These are phyloP conservation scores for Podarcis lilfordi DNA, from an alignment of 2,797 vertebrate genomes.

Conservation along the genomic window DNA sequence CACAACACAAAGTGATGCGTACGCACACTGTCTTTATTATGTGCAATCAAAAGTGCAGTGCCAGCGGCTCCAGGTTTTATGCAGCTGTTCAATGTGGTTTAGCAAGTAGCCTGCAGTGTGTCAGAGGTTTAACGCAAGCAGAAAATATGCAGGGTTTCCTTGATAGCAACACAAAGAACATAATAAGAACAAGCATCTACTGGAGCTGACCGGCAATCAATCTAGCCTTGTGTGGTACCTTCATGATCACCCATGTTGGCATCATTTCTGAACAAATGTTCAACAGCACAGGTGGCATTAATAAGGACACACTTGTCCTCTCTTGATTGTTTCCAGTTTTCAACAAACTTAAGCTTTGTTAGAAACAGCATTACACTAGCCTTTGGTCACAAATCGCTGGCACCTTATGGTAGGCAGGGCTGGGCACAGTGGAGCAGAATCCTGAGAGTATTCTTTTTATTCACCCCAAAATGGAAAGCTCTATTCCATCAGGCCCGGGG, in stretches of 20 bases:
- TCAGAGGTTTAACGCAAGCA: conserved; percentile 6
- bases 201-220: not conserved
- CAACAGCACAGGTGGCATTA: not conserved
- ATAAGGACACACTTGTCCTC: not conserved
- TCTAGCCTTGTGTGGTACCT: not conserved
- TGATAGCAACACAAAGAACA: not conserved
- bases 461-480: too few relatives aligned
- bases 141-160: conserved; percentile 8
- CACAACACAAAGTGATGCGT: conserved; percentile 6
- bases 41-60: conserved; percentile 23
- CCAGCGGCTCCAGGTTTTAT: conserved; percentile 19
- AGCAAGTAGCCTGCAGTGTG: conserved; percentile 10
- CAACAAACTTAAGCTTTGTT: not conserved
- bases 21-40: conserved; percentile 25
- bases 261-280: not conserved
- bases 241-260: not conserved
- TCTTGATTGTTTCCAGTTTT: not conserved
- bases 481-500: too few relatives aligned
- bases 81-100: conserved; percentile 28
- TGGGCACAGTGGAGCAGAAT: too few relatives aligned
- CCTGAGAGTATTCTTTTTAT: too few relatives aligned
- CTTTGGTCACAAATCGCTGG: not conserved
- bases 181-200: not conserved
- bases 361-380: not conserved
- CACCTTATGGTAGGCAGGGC: not conserved